phyloP scores from a whole-genome alignment of 1,140 invertebrate species.

The Vanessa atalanta region DNA sequence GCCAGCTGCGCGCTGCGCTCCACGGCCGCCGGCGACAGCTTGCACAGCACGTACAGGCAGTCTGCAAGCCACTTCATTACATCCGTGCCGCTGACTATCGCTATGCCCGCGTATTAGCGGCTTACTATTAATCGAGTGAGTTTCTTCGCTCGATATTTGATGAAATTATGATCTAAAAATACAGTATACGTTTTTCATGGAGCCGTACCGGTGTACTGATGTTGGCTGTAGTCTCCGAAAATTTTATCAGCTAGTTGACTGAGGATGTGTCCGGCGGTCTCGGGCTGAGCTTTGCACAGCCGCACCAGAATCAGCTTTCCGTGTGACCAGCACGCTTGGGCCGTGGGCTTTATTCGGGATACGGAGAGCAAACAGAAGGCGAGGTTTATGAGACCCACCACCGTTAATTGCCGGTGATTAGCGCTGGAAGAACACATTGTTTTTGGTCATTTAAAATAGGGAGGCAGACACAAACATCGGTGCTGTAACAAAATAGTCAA shows the following conservation, averaged over 20 bases:
- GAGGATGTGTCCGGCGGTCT: slow-evolving; percentile 55
- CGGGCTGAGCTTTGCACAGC: slow-evolving; percentile 56
- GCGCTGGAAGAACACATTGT: slow-evolving; percentile 41
- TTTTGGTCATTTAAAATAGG: background rate
- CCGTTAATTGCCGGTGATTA: slow-evolving; percentile 59
- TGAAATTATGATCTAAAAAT: too few species aligned
- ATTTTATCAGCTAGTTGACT: slow-evolving; percentile 52
- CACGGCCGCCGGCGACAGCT: slow-evolving; percentile 56
- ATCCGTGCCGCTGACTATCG: too few species aligned
- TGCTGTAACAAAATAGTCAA: too few species aligned
- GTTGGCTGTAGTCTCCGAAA: slow-evolving; percentile 36
- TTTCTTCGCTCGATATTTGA: too few species aligned
- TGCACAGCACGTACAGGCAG: slow-evolving; percentile 64
- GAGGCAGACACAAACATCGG: background rate
- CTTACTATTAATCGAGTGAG: too few species aligned
- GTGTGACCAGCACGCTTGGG: slow-evolving; percentile 54
- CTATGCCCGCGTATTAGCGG: too few species aligned
- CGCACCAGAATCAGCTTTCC: slow-evolving; percentile 61
- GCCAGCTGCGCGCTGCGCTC: slow-evolving; percentile 53
- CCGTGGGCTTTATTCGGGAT: slow-evolving; percentile 39
- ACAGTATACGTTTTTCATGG: background rate
- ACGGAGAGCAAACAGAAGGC: slow-evolving; percentile 57
- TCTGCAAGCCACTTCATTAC: slow-evolving; percentile 44
- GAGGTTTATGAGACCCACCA: slow-evolving; percentile 60
- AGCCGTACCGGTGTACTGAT: slow-evolving; percentile 59